These are phyloP conservation scores for Dryomyza anilis DNA, from an alignment of 2,888 invertebrate genomes.

Conservation along the genomic window DNA sequence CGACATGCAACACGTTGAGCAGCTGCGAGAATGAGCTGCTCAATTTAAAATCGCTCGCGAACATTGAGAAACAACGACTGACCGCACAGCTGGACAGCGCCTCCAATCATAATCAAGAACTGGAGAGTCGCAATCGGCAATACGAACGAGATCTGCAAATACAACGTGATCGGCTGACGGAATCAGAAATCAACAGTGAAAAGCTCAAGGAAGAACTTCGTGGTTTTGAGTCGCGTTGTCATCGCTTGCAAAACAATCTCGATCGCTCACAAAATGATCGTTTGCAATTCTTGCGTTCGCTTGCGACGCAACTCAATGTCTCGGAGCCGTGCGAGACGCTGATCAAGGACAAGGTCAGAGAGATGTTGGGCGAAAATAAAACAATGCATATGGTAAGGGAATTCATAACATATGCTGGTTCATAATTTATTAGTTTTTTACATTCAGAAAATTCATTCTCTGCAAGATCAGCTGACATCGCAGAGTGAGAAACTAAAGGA, in stretches of 20 bases:
- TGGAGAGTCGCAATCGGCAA: constrained; percentile 76
- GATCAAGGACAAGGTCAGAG: constrained; percentile 79
- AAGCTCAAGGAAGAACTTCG: constrained; percentile 60
- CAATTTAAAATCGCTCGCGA: constrained; percentile 55
- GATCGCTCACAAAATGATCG: constrained; percentile 60
- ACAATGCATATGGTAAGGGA: constrained; percentile 73
- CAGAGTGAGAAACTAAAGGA: constrained; percentile 71
- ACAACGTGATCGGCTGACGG: constrained; percentile 74
- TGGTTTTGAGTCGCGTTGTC: constrained; percentile 61
- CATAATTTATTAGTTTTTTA: background rate
- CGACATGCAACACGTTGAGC: constrained; percentile 61
- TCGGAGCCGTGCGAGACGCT: constrained; percentile 79
- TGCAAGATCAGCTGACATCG: constrained; percentile 76
- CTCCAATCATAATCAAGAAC: constrained; percentile 68
- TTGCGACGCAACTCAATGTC: constrained; percentile 64
- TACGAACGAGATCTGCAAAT: constrained; percentile 76
- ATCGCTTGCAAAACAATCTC: constrained; percentile 57
- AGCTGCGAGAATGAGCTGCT: constrained; percentile 59
- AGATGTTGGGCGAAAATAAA: constrained; percentile 77
- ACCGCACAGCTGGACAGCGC: constrained; percentile 67
- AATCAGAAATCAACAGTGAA: constrained; percentile 74
- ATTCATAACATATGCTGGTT: background rate
- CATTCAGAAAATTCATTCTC: constrained; percentile 72
- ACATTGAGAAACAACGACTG: constrained; percentile 73
- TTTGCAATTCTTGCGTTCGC: constrained; percentile 54